Conservation (phyloP, 2,888 invertebrate genomes). For the Caenorhabditis sp. region DNA sequence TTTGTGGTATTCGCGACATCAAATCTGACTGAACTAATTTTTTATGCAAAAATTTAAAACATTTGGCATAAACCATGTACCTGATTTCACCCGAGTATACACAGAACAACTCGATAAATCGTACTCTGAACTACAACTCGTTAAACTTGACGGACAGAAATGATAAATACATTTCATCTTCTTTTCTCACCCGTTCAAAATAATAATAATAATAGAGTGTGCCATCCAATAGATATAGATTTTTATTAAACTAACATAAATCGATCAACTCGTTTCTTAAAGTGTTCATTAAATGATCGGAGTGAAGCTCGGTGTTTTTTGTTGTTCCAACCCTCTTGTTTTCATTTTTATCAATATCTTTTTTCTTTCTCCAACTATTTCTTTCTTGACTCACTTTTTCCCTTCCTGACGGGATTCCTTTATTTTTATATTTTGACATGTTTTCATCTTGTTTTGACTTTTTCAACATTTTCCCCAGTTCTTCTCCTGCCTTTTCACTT, state of each 20-base stretch:
- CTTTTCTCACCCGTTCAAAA: not conserved
- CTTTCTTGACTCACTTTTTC: not conserved
- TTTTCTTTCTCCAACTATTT: not conserved
- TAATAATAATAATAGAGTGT: not conserved
- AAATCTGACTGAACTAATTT: no score
- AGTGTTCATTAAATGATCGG: not conserved
- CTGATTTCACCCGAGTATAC: no score
- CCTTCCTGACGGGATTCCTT: not conserved
- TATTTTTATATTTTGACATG: not conserved
- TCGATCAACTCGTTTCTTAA: not conserved
- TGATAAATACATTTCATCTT: not conserved
- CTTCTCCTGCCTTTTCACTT: no score
- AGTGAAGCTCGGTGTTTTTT: not conserved
- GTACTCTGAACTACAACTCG: not conserved
- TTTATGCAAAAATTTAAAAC: no score
- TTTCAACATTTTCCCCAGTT: not conserved
- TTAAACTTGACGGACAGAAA: not conserved
- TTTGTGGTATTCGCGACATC: no score
- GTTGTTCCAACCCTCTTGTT: not conserved
- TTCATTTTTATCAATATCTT: not conserved
- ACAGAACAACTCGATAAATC: no score
- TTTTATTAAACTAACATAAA: conserved; percentile 1
- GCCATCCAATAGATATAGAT: not conserved
- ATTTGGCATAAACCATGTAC: no score
- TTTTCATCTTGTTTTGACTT: conserved; percentile 1